Percentiles rank a stretch among this genome's conserved stretches.
Conservation (phyloP, 2,888 invertebrate genomes). For the Nemotelus nigrinus region DNA sequence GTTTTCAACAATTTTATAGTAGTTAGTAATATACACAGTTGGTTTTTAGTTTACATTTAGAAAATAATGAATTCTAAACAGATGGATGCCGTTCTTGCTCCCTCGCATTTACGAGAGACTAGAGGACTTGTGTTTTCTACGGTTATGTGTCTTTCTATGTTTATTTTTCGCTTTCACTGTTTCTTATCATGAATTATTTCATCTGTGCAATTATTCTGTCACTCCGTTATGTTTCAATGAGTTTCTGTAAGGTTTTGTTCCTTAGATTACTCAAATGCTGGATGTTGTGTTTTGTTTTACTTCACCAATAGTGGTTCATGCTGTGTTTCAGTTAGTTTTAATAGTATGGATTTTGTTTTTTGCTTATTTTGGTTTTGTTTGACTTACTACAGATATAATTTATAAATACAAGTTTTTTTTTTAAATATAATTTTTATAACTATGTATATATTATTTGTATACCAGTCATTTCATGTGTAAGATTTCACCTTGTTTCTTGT, state of each 20-base stretch:
- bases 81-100: not conserved
- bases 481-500: slow-evolving; percentile 1
- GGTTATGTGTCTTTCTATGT: slow-evolving; percentile 3
- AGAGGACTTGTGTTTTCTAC: not conserved
- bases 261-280: too few relatives aligned
- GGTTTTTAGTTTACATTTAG: slow-evolving; percentile 20
- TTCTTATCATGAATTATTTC: too few relatives aligned
- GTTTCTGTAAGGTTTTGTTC: too few relatives aligned
- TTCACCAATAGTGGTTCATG: too few relatives aligned
- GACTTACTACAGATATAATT: slow-evolving; percentile 38
- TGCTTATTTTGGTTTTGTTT: not conserved
- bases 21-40: slow-evolving; percentile 20
- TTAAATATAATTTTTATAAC: slow-evolving; percentile 30
- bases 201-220: too few relatives aligned
- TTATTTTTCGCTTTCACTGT: not conserved
- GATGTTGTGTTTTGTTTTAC: too few relatives aligned
- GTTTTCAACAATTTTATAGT: not conserved
- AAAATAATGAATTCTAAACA: slow-evolving; percentile 27
- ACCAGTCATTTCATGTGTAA: slow-evolving; percentile 33
- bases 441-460: slow-evolving; percentile 35
- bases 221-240: too few relatives aligned
- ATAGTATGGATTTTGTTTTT: not conserved
- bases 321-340: slow-evolving; percentile 7
- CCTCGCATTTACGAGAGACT: too few relatives aligned
- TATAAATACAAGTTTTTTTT: slow-evolving; percentile 34